Conservation (phyloP, 2,113 vertebrate species). For the Heptranchias perlo region DNA sequence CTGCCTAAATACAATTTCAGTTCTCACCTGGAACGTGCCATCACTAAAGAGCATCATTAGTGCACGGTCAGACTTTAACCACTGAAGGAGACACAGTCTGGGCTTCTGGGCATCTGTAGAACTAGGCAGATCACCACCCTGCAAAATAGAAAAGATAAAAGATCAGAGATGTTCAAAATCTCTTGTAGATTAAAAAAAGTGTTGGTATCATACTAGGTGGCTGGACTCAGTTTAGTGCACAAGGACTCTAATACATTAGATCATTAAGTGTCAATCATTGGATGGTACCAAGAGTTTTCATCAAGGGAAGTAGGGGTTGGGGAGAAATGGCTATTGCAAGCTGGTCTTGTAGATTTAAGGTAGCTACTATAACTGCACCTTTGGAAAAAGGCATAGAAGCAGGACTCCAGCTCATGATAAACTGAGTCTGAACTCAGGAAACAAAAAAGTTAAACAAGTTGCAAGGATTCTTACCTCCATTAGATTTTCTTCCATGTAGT, state of each 20-base stretch:
- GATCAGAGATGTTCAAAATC: constrained; percentile 14
- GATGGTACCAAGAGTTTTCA: neutral
- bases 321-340: neutral
- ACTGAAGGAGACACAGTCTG: constrained; percentile 88
- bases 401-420: neutral
- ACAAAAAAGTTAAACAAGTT: constrained; percentile 42
- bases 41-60: constrained; percentile 98
- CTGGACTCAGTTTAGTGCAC: no score
- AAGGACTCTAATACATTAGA: no score
- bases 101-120: constrained; percentile 75
- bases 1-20: neutral
- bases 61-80: constrained; percentile 95
- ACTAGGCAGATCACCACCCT: constrained; percentile 87
- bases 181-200: neutral
- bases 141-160: constrained; percentile 44
- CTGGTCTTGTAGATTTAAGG: no score
- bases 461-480: constrained; percentile 81
- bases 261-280: neutral
- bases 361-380: neutral
- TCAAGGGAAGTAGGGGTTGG: neutral
- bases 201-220: neutral
- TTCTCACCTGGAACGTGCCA: constrained; percentile 87
- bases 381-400: neutral
- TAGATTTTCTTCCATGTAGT: constrained; percentile 98
- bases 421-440: neutral